Percentiles rank a stretch among this genome's conserved stretches.
phyloP scores from a whole-genome alignment of 2,113 vertebrate species.

The Ptilorrhoa leucosticta region DNA sequence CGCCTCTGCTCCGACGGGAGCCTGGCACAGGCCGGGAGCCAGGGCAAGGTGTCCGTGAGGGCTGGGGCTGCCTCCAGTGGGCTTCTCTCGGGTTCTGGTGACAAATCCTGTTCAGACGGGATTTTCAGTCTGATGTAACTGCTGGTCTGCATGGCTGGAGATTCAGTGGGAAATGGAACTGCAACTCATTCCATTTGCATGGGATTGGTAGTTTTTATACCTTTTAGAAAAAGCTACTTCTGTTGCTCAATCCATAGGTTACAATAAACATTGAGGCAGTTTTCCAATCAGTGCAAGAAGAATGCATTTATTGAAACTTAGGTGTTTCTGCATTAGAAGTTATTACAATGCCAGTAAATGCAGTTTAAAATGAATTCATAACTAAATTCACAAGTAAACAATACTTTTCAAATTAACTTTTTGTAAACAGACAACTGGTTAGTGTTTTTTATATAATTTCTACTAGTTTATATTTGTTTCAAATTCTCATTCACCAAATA shows the following conservation, averaged over 20 bases:
- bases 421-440: not conserved
- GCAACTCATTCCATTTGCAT: not conserved
- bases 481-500: not conserved
- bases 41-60: fast-evolving
- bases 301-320: not conserved
- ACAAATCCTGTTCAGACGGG: not conserved
- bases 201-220: not conserved
- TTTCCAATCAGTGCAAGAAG: not conserved
- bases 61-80: not conserved
- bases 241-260: not conserved
- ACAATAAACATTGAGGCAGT: not conserved
- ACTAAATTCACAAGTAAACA: not conserved
- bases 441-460: not conserved
- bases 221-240: not conserved
- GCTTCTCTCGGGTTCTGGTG: not conserved
- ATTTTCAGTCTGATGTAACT: not conserved
- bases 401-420: not conserved
- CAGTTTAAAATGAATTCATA: not conserved
- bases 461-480: not conserved
- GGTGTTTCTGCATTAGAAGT: not conserved
- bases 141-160: not conserved
- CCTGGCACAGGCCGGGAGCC: not conserved
- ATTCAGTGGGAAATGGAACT: not conserved
- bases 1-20: not conserved
- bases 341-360: not conserved